Conservation (phyloP, 2,888 invertebrate species). For the Drosophila incognita region DNA sequence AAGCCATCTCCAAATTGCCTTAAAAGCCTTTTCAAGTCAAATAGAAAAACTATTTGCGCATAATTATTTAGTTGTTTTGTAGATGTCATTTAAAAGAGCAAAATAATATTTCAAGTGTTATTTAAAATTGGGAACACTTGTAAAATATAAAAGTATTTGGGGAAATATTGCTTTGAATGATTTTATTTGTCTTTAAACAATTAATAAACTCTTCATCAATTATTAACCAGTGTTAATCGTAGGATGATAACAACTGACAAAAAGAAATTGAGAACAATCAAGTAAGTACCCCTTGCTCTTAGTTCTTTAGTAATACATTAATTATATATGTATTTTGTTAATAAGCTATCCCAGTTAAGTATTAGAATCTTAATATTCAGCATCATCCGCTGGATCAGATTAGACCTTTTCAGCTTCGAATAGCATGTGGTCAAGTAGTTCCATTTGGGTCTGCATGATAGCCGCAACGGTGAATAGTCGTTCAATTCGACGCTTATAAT, state of each 20-base stretch:
- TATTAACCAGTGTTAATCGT: slow-evolving; percentile 56
- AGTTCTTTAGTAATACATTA: slow-evolving; percentile 29
- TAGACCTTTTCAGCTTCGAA: background rate
- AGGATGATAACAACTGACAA: slow-evolving; percentile 43
- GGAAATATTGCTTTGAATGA: background rate
- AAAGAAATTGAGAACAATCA: slow-evolving; percentile 60
- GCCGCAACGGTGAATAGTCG: slow-evolving; percentile 29
- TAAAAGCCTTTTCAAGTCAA: slow-evolving; percentile 81
- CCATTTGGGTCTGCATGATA: slow-evolving; percentile 3
- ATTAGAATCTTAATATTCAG: background rate
- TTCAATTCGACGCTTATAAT: slow-evolving; percentile 38
- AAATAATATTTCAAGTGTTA: slow-evolving; percentile 6
- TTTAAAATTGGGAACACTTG: background rate
- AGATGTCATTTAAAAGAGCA: slow-evolving; percentile 39
- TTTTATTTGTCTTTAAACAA: background rate
- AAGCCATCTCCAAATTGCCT: slow-evolving; percentile 79
- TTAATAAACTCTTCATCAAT: slow-evolving; percentile 49
- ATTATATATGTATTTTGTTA: background rate
- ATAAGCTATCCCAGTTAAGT: no score
- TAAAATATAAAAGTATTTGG: background rate
- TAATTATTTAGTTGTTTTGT: slow-evolving; percentile 68
- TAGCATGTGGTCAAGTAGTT: background rate
- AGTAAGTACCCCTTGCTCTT: slow-evolving; percentile 64
- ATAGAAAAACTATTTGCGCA: slow-evolving; percentile 67
- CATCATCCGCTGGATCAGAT: background rate